phyloP scores from a whole-genome alignment of 2,888 invertebrate genomes.

The Rhynchonema sp. region DNA sequence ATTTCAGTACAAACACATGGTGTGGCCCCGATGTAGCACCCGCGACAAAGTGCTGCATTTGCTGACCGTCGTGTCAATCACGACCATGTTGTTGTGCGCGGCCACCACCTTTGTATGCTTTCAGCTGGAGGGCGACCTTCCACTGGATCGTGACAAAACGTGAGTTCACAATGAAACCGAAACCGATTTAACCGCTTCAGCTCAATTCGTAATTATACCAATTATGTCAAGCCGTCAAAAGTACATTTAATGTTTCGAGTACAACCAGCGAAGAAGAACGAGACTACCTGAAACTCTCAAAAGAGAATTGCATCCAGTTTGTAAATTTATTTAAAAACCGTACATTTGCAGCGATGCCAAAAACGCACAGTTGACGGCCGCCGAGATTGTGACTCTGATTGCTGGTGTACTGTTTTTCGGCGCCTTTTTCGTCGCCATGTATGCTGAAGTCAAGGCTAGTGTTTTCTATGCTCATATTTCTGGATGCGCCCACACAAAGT shows the following conservation, averaged over 20 bases:
- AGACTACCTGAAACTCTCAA: not conserved
- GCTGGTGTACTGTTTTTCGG: slow-evolving; percentile 39
- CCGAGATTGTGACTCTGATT: slow-evolving; percentile 35
- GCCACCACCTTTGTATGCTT: slow-evolving; percentile 37
- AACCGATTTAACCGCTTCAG: not conserved
- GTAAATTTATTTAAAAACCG: no score
- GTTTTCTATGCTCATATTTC: no score
- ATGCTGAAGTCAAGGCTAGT: slow-evolving; percentile 37
- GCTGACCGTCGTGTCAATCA: slow-evolving; percentile 33
- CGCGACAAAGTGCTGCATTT: slow-evolving; percentile 36
- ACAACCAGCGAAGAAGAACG: no score
- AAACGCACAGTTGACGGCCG: not conserved
- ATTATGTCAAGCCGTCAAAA: not conserved
- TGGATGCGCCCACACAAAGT: not conserved
- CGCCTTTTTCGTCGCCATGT: slow-evolving; percentile 39
- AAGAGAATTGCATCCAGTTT: not conserved
- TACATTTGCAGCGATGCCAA: no score
- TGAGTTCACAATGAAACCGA: not conserved
- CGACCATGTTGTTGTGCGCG: slow-evolving; percentile 37
- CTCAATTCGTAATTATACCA: not conserved
- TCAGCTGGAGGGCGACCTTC: slow-evolving; percentile 12
- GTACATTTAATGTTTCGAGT: not conserved
- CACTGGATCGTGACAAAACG: no score
- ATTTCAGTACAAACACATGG: slow-evolving; percentile 35
- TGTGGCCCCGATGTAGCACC: slow-evolving; percentile 33